Evolutionary conservation across 2,797 vertebrate genomes (phyloP).

Genomic region (Lerista edwardsae): DNA sequence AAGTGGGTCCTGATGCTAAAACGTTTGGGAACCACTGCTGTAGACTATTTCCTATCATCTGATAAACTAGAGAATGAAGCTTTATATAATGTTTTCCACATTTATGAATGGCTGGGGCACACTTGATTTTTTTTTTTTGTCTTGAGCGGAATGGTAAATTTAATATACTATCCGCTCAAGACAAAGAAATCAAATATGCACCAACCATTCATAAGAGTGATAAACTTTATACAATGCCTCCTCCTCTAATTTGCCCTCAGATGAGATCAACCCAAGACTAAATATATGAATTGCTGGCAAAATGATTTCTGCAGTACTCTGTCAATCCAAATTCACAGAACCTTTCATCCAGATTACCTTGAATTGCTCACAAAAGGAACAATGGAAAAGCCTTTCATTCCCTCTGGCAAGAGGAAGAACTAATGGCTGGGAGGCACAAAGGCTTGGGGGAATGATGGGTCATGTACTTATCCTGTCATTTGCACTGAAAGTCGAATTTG

Average conservation of each 20-base stretch:
- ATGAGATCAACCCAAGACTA: slow-evolving; percentile 16
- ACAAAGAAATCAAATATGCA: background rate
- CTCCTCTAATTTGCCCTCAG: background rate
- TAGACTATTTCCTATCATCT: no score
- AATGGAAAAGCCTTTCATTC: background rate
- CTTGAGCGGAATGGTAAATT: background rate
- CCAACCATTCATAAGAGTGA: background rate
- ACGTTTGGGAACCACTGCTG: no score
- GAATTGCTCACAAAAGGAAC: background rate
- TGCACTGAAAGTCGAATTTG: slow-evolving; percentile 12
- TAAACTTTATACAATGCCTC: background rate
- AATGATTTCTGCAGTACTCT: background rate
- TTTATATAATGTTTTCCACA: background rate
- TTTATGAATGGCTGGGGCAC: background rate
- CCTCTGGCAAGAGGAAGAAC: background rate
- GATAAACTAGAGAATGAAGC: background rate
- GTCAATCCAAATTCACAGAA: slow-evolving; percentile 6
- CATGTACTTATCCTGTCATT: background rate
- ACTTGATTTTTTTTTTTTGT: background rate
- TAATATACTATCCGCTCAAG: background rate
- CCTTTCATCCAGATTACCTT: background rate
- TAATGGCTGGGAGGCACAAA: background rate
- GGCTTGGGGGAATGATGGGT: background rate
- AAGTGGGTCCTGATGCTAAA: no score
- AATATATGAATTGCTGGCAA: rapidly evolving